These are phyloP conservation scores for Drosophila pseudoananassae DNA, from an alignment of 1,140 invertebrate genomes.

Conservation along the genomic window DNA sequence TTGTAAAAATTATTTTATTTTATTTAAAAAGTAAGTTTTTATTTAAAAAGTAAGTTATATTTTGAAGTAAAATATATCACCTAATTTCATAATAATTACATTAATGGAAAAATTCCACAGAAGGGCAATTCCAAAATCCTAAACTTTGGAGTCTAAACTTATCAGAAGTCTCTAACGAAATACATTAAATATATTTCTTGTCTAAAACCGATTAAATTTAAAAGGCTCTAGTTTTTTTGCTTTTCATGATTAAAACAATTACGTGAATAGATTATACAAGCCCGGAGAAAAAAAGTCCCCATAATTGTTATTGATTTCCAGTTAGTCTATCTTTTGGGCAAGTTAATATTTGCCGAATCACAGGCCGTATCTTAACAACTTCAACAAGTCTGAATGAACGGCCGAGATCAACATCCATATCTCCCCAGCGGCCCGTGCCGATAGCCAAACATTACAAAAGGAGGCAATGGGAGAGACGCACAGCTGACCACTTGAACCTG, in stretches of 20 bases:
- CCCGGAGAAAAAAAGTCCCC: slow-evolving; percentile 4
- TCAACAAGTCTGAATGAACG: slow-evolving; percentile 9
- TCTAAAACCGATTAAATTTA: background rate
- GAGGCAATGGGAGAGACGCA: slow-evolving; percentile 4
- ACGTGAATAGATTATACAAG: slow-evolving; percentile 4
- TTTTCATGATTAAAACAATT: background rate
- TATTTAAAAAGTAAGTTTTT: no score
- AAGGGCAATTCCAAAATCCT: background rate
- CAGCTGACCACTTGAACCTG: slow-evolving; percentile 33
- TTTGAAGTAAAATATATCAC: no score
- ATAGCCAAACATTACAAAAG: slow-evolving; percentile 41
- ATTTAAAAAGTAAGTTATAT: no score
- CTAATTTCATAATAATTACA: no score
- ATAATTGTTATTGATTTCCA: slow-evolving; percentile 8
- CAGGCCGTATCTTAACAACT: slow-evolving; percentile 23
- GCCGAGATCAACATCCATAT: slow-evolving; percentile 46
- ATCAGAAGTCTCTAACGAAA: background rate
- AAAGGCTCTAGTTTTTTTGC: background rate
- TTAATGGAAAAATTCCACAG: no score
- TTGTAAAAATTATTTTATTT: no score
- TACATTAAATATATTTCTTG: background rate
- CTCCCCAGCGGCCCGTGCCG: slow-evolving; percentile 17
- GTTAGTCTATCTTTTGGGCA: slow-evolving; percentile 18
- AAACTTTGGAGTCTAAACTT: background rate
- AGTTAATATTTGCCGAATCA: slow-evolving; percentile 9